Conservation (phyloP, 2,113 vertebrate species). For the Pholis gunnellus region DNA sequence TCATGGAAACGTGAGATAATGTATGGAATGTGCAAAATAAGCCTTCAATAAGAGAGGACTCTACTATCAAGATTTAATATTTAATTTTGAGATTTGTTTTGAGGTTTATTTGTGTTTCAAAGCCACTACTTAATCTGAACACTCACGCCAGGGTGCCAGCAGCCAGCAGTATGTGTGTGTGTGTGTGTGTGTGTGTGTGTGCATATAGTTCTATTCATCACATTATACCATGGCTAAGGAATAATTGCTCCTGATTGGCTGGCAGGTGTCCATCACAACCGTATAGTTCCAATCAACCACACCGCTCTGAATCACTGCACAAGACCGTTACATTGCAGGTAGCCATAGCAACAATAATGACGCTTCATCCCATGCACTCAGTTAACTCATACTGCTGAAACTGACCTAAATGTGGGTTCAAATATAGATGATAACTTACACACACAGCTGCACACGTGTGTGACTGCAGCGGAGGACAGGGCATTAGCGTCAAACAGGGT, state of each 20-base stretch:
- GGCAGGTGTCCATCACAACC: constrained; percentile 3
- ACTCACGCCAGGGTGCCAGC: neutral
- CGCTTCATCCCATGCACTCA: neutral
- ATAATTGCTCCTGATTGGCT: neutral
- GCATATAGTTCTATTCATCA: neutral
- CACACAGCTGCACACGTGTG: neutral
- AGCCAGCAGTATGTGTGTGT: neutral
- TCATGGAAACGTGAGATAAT: constrained; percentile 25
- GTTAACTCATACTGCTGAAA: neutral
- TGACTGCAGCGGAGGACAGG: neutral
- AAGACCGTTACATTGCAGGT: constrained; percentile 1
- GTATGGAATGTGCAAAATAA: neutral
- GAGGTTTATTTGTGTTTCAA: neutral
- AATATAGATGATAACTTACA: neutral
- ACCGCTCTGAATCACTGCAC: neutral
- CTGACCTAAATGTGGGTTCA: neutral
- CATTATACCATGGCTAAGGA: neutral
- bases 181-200: no score
- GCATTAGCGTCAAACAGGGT: constrained; percentile 17
- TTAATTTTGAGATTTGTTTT: neutral
- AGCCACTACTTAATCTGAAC: neutral
- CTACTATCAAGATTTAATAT: neutral
- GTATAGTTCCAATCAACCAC: neutral
- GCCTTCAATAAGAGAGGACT: neutral
- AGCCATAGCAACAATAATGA: constrained; percentile 33